A percentile compares a stretch with the other conserved stretches of the same genome.
These are phyloP conservation scores for Prenolepis imparis DNA, from an alignment of 2,888 invertebrate species.

Conservation along the genomic window DNA sequence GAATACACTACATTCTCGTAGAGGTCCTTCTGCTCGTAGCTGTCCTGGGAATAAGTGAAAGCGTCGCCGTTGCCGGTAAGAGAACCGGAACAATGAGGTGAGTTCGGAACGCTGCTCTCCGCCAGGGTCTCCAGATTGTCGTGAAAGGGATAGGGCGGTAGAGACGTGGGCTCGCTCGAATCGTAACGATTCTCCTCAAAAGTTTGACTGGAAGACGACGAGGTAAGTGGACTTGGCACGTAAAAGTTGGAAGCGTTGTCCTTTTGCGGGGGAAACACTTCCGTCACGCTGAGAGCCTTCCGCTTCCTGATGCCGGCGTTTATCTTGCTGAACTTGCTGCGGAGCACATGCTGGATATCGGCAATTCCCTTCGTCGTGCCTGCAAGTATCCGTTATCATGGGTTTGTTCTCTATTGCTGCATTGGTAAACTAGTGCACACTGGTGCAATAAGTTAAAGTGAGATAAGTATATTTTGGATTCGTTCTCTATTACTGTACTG, in stretches of 20 bases:
- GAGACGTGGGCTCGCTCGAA: conserved; percentile 85
- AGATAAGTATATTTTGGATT: too few relatives aligned
- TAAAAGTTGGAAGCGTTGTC: conserved; percentile 88
- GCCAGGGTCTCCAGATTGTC: conserved; percentile 85
- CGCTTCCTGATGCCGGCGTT: conserved; percentile 90
- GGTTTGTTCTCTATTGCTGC: too few relatives aligned
- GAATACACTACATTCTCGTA: conserved; percentile 74
- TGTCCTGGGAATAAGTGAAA: conserved; percentile 73
- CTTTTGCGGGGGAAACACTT: conserved; percentile 87
- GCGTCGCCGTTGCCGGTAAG: conserved; percentile 64
- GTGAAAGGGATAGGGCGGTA: conserved; percentile 86
- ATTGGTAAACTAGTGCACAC: too few relatives aligned
- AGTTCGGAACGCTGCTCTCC: conserved; percentile 84
- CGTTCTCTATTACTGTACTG: too few relatives aligned
- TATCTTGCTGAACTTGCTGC: conserved; percentile 90
- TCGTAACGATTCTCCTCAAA: conserved; percentile 73
- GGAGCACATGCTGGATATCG: conserved; percentile 88
- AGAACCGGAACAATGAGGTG: conserved; percentile 75
- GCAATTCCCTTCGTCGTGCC: conserved; percentile 88
- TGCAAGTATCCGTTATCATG: conserved; percentile 44
- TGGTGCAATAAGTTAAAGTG: too few relatives aligned
- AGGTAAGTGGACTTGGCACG: conserved; percentile 89
- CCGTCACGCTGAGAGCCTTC: conserved; percentile 90
- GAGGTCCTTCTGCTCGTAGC: conserved; percentile 67
- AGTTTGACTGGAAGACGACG: conserved; percentile 79